Conservation (phyloP, 2,797 vertebrate species). For the Centropyge bicolor region DNA sequence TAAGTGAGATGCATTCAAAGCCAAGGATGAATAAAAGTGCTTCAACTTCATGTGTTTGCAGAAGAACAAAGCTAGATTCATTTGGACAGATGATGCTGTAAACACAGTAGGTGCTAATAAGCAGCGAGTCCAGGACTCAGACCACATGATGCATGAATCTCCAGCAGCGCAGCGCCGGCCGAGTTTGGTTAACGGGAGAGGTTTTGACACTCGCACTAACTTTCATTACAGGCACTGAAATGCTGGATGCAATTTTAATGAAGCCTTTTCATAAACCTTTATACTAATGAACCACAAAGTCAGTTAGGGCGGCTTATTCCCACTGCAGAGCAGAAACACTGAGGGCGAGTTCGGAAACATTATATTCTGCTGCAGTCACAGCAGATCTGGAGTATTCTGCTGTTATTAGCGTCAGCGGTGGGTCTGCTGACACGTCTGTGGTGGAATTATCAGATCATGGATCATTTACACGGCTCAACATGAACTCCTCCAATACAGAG, state of each 20-base stretch:
- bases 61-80: not conserved
- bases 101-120: not conserved
- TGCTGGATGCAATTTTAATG: slow-evolving; percentile 80
- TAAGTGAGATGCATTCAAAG: not conserved
- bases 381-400: not conserved
- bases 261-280: slow-evolving; percentile 77
- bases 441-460: slow-evolving; percentile 3
- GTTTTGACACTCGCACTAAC: slow-evolving; percentile 68
- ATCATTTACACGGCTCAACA: not conserved
- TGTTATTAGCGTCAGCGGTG: slow-evolving; percentile 5
- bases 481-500: not conserved
- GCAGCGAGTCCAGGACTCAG: slow-evolving; percentile 4
- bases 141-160: slow-evolving; percentile 22
- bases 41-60: not conserved
- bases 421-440: not conserved
- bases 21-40: not conserved
- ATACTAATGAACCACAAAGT: slow-evolving; percentile 72
- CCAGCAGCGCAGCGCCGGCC: not conserved
- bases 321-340: slow-evolving; percentile 26
- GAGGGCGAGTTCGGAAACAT: slow-evolving; percentile 15
- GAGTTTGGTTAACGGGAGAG: slow-evolving; percentile 66
- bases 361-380: slow-evolving; percentile 26
- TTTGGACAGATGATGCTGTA: not conserved
- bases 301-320: slow-evolving; percentile 37
- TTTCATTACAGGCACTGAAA: slow-evolving; percentile 73